Evolutionary conservation across 2,888 invertebrate species (phyloP), one percentile per base, ranked within the genome.

Genomic region (Lepidochitona cinerea): DNA sequence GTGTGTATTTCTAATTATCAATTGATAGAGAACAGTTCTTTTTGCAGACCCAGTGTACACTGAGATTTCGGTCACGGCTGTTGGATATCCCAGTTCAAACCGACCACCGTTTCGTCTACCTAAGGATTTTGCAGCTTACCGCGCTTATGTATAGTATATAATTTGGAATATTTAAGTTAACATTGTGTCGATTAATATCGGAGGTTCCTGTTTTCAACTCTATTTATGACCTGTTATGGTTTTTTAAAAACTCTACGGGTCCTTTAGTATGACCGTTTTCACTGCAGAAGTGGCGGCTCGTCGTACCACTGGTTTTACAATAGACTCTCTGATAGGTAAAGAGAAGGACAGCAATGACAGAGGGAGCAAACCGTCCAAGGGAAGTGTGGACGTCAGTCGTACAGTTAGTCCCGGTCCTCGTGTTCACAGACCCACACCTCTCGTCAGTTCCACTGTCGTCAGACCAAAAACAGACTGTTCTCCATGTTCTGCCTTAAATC

Each of bases 1-100:
- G 59, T 59, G 59, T 59, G 32, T 26, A 59, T 59, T 59, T 59
- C 59, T 59, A 59, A 59, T 59, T 59, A 59, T 29, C 59, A 59
- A 59, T 59, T 59, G 49, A 49, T 49, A 4, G 59, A 59, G 59
- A 59, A 32, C 23, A 59, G 59, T 14, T 26, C 59, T 29, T 59
- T 18, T 59, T 29, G 59, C 59, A 9, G 41, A 18, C 18, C 9
- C 59, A 59, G 59, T 59, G 59, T 59, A 23, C 23, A 32, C 29
- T 59, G 23, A 59, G 59, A 49, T 49, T 49, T 49, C 49, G 3
- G 18, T 49, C n/a, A 49, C 18, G 23, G 49, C 49, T 49, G 49
- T 23, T 49, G 49, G 7, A 49, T n/a, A n/a, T n/a, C n/a, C n/a
- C n/a, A n/a, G n/a, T n/a, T n/a, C n/a, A n/a, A n/a, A n/a, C n/a